phyloP scores from a whole-genome alignment of 1,140 invertebrate species.

The Centruroides vittatus region DNA sequence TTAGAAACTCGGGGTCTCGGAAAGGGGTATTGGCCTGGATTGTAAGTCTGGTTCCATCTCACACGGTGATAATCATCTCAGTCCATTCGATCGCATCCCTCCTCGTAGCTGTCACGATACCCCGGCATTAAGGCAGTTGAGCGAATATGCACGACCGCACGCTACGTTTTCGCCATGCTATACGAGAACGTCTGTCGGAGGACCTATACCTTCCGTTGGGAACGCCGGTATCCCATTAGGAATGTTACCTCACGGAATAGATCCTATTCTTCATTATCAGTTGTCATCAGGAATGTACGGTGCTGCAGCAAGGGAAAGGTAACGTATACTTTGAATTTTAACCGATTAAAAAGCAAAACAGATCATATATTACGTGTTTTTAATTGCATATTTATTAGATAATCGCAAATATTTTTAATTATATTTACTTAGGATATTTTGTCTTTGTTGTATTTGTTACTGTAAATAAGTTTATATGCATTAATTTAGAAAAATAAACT shows the following conservation, averaged over 20 bases:
- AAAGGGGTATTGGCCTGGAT: constrained; percentile 5
- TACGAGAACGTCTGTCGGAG: constrained; percentile 9
- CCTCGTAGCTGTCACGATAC: constrained; percentile 67
- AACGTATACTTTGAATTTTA: too few species aligned
- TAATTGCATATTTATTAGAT: too few species aligned
- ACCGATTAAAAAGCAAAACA: too few species aligned
- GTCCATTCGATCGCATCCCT: constrained; percentile 45
- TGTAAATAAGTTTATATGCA: too few species aligned
- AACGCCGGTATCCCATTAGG: constrained; percentile 39
- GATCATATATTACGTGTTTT: too few species aligned
- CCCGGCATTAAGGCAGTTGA: constrained; percentile 71
- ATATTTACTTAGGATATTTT: too few species aligned
- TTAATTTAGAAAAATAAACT: too few species aligned
- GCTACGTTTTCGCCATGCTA: constrained; percentile 54
- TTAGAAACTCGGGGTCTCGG: not conserved
- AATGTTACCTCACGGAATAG: constrained; percentile 50
- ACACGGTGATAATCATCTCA: constrained; percentile 24
- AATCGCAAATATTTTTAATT: too few species aligned
- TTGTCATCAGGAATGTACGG: constrained; percentile 31
- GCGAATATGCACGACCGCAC: constrained; percentile 74
- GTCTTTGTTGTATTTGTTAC: too few species aligned
- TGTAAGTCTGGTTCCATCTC: constrained; percentile 28
- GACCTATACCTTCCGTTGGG: constrained; percentile 17
- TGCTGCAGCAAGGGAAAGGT: constrained; percentile 49
- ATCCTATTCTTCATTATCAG: constrained; percentile 36